Base-by-base conservation (phyloP, 2,113 vertebrate genomes). In the Notothenia coriiceps region DNA sequence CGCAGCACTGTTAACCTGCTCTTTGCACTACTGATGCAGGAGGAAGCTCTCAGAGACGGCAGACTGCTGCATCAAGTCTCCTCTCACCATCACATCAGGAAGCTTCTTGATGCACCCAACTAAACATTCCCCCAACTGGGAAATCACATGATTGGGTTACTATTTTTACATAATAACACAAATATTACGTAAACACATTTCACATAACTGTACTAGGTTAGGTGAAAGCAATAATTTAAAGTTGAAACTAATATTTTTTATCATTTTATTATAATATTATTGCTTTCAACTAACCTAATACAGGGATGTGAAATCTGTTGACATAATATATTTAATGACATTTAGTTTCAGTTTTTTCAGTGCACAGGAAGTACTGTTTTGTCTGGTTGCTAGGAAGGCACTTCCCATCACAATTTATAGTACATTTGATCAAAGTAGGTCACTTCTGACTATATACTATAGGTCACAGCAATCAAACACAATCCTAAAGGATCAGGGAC, bases 51-150 rank as follows among this genome's bases (percentile, higher is more conserved):
- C 78, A 80, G 87, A 74, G 65, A 78, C 78, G 71, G 59, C 88
- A 89, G 89, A 93, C 86, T 94, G 92, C 93, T 93, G 90, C 81
- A 88, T 94, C 92, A 94, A 90, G 88, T 74, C 89, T 89, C 70
- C 80, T 81, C 88, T 70, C 67, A 55, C 55, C 60, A 13, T 0
- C 0, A 40, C 20, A 15, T 55, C 66, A 69, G 62, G 79, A 88
- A 88, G 63, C 44, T 86, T 72, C 50, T 40, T 70, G 35, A 73
- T 43, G 57, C 74, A 72, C 60, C 49, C 51, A 67, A 65, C 55
- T 55, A 69, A 65, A 64, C 20, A 46, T 25, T 9, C 12, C 13
- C 40, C 22, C 18, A 6, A 13, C 3, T 40, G 29, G 29, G 33
- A 50, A 65, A 67, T 61, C 33, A 69, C 33, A 79, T 56, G 55